A percentile compares a stretch with the other conserved stretches of the same genome.
Evolutionary conservation across 2,888 invertebrate genomes (phyloP).

Genomic region (Anaspis maculata): DNA sequence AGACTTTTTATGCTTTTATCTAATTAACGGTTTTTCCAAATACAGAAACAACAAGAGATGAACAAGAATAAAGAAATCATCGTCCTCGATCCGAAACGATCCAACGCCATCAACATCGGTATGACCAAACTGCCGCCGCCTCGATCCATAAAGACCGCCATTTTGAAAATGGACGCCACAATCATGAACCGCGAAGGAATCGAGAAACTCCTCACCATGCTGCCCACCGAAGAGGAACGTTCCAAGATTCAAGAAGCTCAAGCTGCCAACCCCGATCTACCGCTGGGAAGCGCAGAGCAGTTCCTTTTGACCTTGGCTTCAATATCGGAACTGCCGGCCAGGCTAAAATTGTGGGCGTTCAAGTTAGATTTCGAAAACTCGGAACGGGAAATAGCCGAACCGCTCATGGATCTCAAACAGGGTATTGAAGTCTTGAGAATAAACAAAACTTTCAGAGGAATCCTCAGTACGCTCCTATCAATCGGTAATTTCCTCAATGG

Average conservation of each 20-base stretch:
- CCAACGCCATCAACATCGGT: slow-evolving; percentile 98
- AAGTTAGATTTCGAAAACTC: slow-evolving; percentile 96
- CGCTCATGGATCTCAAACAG: slow-evolving; percentile 96
- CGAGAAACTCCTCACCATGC: slow-evolving; percentile 94
- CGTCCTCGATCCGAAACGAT: slow-evolving; percentile 92
- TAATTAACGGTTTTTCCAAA: too few relatives aligned
- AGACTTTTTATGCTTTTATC: too few relatives aligned
- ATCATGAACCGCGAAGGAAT: slow-evolving; percentile 97
- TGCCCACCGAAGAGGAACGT: slow-evolving; percentile 91
- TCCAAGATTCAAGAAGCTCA: slow-evolving; percentile 95
- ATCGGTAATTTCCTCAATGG: slow-evolving; percentile 97
- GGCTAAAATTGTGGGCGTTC: slow-evolving; percentile 96
- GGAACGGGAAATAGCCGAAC: slow-evolving; percentile 98
- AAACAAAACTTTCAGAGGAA: slow-evolving; percentile 91
- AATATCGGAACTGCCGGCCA: slow-evolving; percentile 87
- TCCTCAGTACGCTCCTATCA: slow-evolving; percentile 85
- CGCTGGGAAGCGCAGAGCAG: slow-evolving; percentile 94
- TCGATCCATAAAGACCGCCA: slow-evolving; percentile 96
- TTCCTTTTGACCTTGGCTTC: slow-evolving; percentile 94
- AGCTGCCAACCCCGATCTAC: slow-evolving; percentile 81
- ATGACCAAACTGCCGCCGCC: slow-evolving; percentile 98
- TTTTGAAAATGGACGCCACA: slow-evolving; percentile 97
- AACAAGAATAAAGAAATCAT: slow-evolving; percentile 86
- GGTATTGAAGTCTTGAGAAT: slow-evolving; percentile 86
- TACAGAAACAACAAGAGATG: slow-evolving; percentile 76